Evolutionary conservation across 2,888 invertebrate species (phyloP).

Genomic region (Chrysotoxum bicinctum): DNA sequence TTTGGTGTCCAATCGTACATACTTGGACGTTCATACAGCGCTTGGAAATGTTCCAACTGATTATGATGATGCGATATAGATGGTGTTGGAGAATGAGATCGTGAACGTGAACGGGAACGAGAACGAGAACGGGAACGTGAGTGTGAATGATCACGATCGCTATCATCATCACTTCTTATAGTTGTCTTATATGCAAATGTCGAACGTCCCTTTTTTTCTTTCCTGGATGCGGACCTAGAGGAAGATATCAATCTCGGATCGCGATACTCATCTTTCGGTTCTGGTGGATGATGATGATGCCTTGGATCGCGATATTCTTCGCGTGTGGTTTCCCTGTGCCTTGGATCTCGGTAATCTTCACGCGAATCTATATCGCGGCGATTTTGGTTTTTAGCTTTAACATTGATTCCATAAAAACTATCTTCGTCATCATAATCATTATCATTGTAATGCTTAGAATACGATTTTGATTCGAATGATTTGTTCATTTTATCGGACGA

Average conservation of each 20-base stretch:
- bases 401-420: constrained; percentile 27
- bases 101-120: constrained; percentile 75
- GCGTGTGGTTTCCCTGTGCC: constrained; percentile 5
- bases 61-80: constrained; percentile 67
- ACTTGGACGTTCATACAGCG: constrained; percentile 76
- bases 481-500: background rate
- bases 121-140: constrained; percentile 73
- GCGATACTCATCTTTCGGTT: constrained; percentile 46
- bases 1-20: constrained; percentile 78
- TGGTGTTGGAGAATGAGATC: constrained; percentile 74
- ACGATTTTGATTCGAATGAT: constrained; percentile 6
- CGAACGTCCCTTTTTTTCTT: background rate
- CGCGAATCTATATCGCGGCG: constrained; percentile 28
- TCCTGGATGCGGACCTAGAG: background rate
- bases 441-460: constrained; percentile 14
- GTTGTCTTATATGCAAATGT: background rate
- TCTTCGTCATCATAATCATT: background rate
- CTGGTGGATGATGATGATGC: background rate
- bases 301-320: constrained; percentile 47
- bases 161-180: constrained; percentile 44
- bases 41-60: constrained; percentile 61
- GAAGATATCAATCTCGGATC: constrained; percentile 36
- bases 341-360: constrained; percentile 43
- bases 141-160: constrained; percentile 45
- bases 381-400: background rate